Percentiles rank a stretch among this genome's conserved stretches.
phyloP scores from a whole-genome alignment of 2,113 vertebrate species.

The Ammodytes dubius region DNA sequence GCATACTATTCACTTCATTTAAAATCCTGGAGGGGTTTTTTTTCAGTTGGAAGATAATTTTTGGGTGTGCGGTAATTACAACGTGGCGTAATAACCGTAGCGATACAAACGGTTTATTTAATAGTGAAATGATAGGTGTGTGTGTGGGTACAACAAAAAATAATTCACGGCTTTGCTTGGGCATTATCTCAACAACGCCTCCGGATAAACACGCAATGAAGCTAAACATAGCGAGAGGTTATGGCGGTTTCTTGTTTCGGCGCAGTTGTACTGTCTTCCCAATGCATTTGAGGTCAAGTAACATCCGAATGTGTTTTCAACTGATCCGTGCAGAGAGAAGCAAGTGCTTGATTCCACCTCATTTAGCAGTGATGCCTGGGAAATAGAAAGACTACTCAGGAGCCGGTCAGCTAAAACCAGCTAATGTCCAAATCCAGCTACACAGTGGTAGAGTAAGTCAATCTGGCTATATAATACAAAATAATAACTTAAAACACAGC shows the following conservation, averaged over 20 bases:
- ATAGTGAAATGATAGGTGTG: constrained; percentile 32
- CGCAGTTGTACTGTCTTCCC: neutral
- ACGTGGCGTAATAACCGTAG: constrained; percentile 37
- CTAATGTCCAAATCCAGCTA: neutral
- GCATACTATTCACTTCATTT: constrained; percentile 60
- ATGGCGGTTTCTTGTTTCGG: neutral
- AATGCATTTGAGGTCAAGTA: constrained; percentile 22
- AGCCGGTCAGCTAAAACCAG: constrained; percentile 7
- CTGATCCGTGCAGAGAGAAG: constrained; percentile 10
- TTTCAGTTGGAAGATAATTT: constrained; percentile 44
- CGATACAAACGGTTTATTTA: constrained; percentile 43
- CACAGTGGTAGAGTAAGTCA: neutral
- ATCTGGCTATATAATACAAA: constrained; percentile 1
- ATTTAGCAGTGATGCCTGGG: neutral
- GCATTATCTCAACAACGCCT: neutral
- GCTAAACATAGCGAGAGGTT: constrained; percentile 1
- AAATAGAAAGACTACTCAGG: constrained; percentile 30
- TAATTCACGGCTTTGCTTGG: constrained; percentile 10
- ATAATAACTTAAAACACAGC: too few species aligned
- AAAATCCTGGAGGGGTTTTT: constrained; percentile 62
- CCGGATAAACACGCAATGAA: neutral
- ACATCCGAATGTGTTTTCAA: constrained; percentile 25
- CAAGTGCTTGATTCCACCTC: neutral
- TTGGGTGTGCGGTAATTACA: constrained; percentile 71
- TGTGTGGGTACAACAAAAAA: constrained; percentile 7